Evolutionary conservation across 1,140 invertebrate genomes (phyloP).

Genomic region (Bicyclus anynana): DNA sequence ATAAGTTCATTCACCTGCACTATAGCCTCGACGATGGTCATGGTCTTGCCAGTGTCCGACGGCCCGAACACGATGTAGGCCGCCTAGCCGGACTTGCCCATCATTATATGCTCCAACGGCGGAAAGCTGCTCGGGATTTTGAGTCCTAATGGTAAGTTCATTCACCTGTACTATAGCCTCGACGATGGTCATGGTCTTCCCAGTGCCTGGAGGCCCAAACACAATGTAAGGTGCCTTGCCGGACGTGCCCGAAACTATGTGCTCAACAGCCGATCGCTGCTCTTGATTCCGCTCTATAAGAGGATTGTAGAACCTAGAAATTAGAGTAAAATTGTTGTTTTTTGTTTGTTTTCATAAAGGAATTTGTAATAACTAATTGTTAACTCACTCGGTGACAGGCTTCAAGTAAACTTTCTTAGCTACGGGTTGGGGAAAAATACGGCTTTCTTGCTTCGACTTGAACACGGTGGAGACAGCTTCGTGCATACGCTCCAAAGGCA

Average conservation of each 20-base stretch:
- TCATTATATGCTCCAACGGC: too few species aligned
- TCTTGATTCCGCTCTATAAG: constrained; percentile 80
- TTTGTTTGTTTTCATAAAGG: too few species aligned
- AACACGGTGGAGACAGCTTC: constrained; percentile 36
- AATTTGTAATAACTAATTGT: too few species aligned
- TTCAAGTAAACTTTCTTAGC: constrained; percentile 24
- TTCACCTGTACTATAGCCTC: constrained; percentile 89
- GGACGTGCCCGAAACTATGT: constrained; percentile 82
- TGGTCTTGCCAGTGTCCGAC: too few species aligned
- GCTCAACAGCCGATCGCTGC: constrained; percentile 84
- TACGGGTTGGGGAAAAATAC: constrained; percentile 62
- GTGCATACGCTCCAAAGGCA: constrained; percentile 52
- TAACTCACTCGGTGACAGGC: constrained; percentile 42
- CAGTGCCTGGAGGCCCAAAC: constrained; percentile 92
- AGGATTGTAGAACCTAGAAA: constrained; percentile 81
- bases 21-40: too few species aligned
- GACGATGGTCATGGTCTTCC: constrained; percentile 91
- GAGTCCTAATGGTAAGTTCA: background rate
- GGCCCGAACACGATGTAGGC: too few species aligned
- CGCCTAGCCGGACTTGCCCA: too few species aligned
- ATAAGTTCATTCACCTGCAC: too few species aligned
- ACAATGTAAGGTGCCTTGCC: constrained; percentile 88
- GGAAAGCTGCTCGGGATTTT: too few species aligned
- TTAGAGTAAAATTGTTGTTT: background rate
- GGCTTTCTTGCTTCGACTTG: constrained; percentile 15